These are phyloP conservation scores for Eupithecia abbreviata DNA, from an alignment of 2,888 invertebrate genomes.

Conservation along the genomic window DNA sequence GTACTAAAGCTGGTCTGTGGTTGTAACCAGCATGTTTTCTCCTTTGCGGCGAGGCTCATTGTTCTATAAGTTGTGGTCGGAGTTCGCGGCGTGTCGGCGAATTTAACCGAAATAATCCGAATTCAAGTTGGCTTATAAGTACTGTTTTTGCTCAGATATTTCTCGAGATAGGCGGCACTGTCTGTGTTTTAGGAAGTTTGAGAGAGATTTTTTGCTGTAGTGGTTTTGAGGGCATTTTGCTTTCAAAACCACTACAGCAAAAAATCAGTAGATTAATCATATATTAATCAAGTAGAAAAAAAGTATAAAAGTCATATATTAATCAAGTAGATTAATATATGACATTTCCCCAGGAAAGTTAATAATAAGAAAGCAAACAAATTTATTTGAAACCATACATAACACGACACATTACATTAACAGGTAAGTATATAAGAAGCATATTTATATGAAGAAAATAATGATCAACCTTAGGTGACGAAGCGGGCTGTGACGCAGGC, in stretches of 20 bases:
- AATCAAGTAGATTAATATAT: background rate
- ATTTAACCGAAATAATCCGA: slow-evolving; percentile 71
- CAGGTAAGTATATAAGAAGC: no score
- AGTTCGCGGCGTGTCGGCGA: slow-evolving; percentile 64
- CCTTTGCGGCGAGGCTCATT: slow-evolving; percentile 61
- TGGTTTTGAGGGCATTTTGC: background rate
- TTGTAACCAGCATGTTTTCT: slow-evolving; percentile 39
- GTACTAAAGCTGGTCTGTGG: slow-evolving; percentile 10
- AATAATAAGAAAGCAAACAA: no score
- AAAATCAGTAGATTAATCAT: no score
- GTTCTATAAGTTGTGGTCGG: slow-evolving; percentile 67
- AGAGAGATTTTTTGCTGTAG: background rate
- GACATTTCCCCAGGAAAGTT: background rate
- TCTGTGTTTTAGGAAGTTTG: slow-evolving; percentile 17
- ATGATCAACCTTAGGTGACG: no score
- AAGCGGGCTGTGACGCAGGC: no score
- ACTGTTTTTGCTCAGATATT: slow-evolving; percentile 41
- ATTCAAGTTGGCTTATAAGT: slow-evolving; percentile 58
- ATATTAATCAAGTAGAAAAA: no score
- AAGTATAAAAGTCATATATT: no score
- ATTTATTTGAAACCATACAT: no score
- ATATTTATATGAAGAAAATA: no score
- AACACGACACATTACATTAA: no score
- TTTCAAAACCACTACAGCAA: no score
- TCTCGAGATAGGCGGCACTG: slow-evolving; percentile 18